phyloP scores from a whole-genome alignment of 2,797 vertebrate genomes.

The Tachyglossus aculeatus region DNA sequence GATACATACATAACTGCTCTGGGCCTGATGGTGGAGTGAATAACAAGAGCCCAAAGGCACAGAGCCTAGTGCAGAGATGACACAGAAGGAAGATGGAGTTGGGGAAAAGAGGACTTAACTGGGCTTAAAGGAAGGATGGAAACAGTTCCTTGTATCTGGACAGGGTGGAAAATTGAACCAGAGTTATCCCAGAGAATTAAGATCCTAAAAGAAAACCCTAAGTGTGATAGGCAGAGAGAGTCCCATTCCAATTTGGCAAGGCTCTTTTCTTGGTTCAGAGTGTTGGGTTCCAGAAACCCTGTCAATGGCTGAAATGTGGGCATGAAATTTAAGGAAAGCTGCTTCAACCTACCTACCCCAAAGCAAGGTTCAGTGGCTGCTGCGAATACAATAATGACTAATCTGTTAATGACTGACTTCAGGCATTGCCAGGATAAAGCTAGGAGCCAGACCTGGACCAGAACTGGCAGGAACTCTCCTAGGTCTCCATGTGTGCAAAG shows the following conservation, averaged over 20 bases:
- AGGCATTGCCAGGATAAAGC: too few relatives aligned
- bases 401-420: too few relatives aligned
- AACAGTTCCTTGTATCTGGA: neutral
- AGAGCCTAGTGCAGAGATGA: neutral
- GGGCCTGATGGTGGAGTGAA: neutral
- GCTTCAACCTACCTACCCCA: too few relatives aligned
- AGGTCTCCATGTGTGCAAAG: too few relatives aligned
- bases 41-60: constrained; percentile 1
- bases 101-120: too few relatives aligned
- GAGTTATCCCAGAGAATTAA: neutral
- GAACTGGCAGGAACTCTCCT: too few relatives aligned
- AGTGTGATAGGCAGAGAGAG: neutral
- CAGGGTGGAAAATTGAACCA: neutral
- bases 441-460: too few relatives aligned
- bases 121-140: too few relatives aligned
- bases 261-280: neutral
- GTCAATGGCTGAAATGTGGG: neutral
- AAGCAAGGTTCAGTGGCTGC: too few relatives aligned
- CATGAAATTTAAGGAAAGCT: neutral
- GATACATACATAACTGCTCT: neutral
- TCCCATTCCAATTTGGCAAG: too few relatives aligned
- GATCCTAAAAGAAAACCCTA: neutral
- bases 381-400: too few relatives aligned
- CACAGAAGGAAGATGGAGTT: neutral
- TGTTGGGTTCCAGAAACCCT: neutral